A percentile compares a stretch with the other conserved stretches of the same genome.
These are phyloP conservation scores for Anolis carolinensis DNA, from an alignment of 2,113 vertebrate species.

Conservation along the genomic window DNA sequence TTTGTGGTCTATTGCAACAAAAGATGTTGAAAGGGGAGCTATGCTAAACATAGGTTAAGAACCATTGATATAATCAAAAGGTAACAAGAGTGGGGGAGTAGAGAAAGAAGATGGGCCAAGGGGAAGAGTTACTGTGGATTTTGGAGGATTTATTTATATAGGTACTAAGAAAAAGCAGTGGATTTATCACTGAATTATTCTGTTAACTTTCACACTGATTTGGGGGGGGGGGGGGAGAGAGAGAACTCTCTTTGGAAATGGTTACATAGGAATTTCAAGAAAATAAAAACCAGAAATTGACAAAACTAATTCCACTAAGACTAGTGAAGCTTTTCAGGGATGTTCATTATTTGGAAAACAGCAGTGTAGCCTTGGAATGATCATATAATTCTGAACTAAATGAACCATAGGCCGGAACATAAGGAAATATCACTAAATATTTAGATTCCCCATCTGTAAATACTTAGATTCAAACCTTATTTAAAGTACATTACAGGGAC, in stretches of 20 bases:
- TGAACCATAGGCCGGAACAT: not conserved
- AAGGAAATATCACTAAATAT: not conserved
- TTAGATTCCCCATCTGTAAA: not conserved
- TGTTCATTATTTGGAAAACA: not conserved
- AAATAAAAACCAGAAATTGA: not conserved
- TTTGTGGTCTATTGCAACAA: too few species aligned
- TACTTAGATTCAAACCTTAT: conserved; percentile 2
- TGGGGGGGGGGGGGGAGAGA: not conserved
- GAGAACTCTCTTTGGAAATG: not conserved
- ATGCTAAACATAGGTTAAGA: not conserved
- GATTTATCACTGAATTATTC: not conserved
- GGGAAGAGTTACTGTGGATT: not conserved
- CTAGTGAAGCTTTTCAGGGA: not conserved
- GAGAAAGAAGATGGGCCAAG: not conserved
- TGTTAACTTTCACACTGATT: not conserved
- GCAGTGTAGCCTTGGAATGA: conserved; percentile 7
- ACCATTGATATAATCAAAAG: not conserved
- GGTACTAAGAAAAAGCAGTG: not conserved
- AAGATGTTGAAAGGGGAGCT: not conserved
- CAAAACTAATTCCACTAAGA: not conserved
- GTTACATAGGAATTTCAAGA: not conserved
- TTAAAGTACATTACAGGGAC: not conserved
- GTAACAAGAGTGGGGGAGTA: not conserved
- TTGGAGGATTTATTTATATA: not conserved
- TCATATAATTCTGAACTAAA: conserved; percentile 1